Evolutionary conservation across 2,888 invertebrate genomes (phyloP).

Genomic region (Cecidostiba fungosa): DNA sequence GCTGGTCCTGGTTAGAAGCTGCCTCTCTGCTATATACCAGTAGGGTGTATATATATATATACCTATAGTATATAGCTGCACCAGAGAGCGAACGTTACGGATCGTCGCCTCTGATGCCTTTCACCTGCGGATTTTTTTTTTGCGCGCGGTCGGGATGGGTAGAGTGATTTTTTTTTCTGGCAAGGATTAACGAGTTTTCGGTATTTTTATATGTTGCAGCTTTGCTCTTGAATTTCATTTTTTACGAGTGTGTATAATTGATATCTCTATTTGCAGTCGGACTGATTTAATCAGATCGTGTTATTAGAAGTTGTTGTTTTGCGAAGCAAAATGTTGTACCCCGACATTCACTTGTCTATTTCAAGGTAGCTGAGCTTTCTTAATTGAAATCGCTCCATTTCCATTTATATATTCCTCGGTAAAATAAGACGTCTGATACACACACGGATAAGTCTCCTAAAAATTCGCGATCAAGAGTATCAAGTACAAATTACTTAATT

Average conservation of each 20-base stretch:
- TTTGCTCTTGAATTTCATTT: neutral
- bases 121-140: conserved; percentile 9
- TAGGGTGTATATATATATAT: too few species aligned
- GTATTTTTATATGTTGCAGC: neutral
- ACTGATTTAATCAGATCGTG: neutral
- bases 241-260: neutral
- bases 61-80: neutral
- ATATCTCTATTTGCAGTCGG: neutral
- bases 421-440: neutral
- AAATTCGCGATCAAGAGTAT: neutral
- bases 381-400: conserved; percentile 8
- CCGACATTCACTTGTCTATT: neutral
- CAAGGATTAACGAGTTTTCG: neutral
- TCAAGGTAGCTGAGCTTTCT: neutral
- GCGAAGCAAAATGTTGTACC: neutral
- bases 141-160: neutral
- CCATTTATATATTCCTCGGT: neutral
- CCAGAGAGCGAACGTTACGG: neutral
- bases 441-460: neutral
- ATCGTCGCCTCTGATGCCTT: neutral
- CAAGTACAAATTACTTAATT: conserved; percentile 41
- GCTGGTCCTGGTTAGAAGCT: conserved; percentile 11
- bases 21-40: too few species aligned
- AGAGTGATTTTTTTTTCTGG: neutral
- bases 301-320: neutral